Percentiles rank a stretch among this genome's conserved stretches.
phyloP scores from a whole-genome alignment of 2,113 vertebrate genomes.

The Barbus barbus region DNA sequence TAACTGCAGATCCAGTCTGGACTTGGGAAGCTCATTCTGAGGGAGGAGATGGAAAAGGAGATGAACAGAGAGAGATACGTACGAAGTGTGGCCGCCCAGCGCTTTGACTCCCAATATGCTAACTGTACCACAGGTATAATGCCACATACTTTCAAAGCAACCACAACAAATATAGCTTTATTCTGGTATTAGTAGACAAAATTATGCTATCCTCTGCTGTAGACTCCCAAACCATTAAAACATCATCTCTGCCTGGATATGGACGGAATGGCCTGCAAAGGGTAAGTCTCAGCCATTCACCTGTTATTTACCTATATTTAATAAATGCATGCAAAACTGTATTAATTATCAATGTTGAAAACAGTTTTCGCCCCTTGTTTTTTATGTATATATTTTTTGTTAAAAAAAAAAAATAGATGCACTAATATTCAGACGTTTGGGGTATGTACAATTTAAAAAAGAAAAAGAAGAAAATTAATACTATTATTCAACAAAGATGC shows the following conservation, averaged over 20 bases:
- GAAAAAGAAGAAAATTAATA: too few relatives aligned
- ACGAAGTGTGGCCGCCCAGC: slow-evolving; percentile 70
- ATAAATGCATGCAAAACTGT: too few relatives aligned
- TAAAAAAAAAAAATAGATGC: too few relatives aligned
- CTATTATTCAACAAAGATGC: too few relatives aligned
- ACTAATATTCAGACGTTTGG: too few relatives aligned
- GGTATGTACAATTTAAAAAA: too few relatives aligned
- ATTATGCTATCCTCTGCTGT: slow-evolving; percentile 50
- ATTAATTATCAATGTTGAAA: too few relatives aligned
- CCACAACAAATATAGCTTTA: background rate
- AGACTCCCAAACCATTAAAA: slow-evolving; percentile 81
- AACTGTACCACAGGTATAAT: slow-evolving; percentile 66
- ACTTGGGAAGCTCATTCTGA: slow-evolving; percentile 86
- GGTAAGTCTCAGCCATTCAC: slow-evolving; percentile 68
- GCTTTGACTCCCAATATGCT: slow-evolving; percentile 77
- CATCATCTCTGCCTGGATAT: slow-evolving; percentile 86
- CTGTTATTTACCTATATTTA: too few relatives aligned
- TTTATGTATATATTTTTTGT: too few relatives aligned
- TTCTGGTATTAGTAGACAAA: background rate
- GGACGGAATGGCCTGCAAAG: slow-evolving; percentile 84
- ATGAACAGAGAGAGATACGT: slow-evolving; percentile 73
- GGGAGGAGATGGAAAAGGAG: slow-evolving; percentile 87
- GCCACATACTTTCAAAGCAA: background rate
- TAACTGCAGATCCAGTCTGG: slow-evolving; percentile 84
- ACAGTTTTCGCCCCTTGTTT: too few relatives aligned